These are phyloP conservation scores for Actinia equina DNA, from an alignment of 64 coral and sea anemone genomes.

Conservation along the genomic window DNA sequence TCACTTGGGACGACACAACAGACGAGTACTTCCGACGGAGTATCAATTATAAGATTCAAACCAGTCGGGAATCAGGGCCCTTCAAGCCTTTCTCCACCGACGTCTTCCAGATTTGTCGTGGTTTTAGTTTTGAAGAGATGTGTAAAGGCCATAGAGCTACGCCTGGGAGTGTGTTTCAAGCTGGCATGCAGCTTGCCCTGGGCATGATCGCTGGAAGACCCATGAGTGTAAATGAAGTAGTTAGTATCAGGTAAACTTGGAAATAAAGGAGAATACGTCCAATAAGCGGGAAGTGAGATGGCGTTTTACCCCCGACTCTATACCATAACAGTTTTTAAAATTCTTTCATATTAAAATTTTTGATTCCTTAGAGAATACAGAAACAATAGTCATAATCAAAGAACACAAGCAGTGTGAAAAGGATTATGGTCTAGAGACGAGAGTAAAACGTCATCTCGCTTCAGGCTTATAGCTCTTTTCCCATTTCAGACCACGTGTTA, in stretches of 20 bases:
- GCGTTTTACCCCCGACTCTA: no score
- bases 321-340: no score
- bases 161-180: slow-evolving; percentile 63
- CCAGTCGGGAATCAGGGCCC: slow-evolving; percentile 23
- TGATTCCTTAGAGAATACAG: no score
- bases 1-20: slow-evolving; percentile 40
- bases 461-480: no score
- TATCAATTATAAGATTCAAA: background rate
- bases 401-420: no score
- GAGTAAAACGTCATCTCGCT: no score
- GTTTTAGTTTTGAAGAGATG: slow-evolving; percentile 34
- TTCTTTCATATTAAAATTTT: no score
- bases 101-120: slow-evolving; percentile 40
- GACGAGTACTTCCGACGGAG: slow-evolving; percentile 41
- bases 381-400: no score
- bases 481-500: no score
- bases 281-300: no score
- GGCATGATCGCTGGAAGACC: slow-evolving; percentile 35
- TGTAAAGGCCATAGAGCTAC: slow-evolving; percentile 11
- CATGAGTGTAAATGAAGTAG: slow-evolving; percentile 57
- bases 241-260: slow-evolving; percentile 58
- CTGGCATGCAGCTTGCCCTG: slow-evolving; percentile 70
- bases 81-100: slow-evolving; percentile 24
- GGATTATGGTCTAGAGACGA: no score
- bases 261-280: no score